Base-by-base conservation (phyloP, 2,797 vertebrate species). In the Phataginus tetradactyla region DNA sequence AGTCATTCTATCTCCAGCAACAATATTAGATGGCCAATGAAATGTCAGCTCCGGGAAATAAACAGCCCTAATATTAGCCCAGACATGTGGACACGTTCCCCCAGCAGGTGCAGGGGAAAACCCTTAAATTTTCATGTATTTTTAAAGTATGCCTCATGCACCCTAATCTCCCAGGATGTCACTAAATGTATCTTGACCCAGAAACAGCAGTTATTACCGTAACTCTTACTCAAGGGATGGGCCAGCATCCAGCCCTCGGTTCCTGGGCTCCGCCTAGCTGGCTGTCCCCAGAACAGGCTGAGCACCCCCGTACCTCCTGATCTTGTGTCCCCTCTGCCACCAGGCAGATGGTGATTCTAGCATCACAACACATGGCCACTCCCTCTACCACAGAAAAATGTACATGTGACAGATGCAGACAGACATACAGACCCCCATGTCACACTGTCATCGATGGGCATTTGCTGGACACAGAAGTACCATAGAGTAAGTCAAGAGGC, bases 61-160 rank as follows among this genome's bases (percentile, higher is more conserved):
- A 97, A 94, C 89, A 91, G 90, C 72, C 86, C 97, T 97, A 97
- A 97, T 95, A 97, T 97, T 97, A 97, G 93, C 94, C 84, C 69
- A 93, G 96, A 94, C 18, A 1, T 72, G 92, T 72, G 85, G 89
- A 87, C 63, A 72, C 64, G 72, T 91, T 97, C 83, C 84, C 68
- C 39, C 63, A 87, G 75, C 86, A 97, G 84, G 91, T 71, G 89
- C 74, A 25, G 20, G 11, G 23, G 49, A 53, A 51, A 55, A 4
- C 11, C 7, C 92, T 97, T 94, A 69, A 80, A 91, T 95, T 97
- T 91, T 94, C 74, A 92, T 87, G 77, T 98, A 97, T 97, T 98
- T 98, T 98, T 95, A 96, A 98, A 96, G 88, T 23, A 15, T 79
- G 64, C 79, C 72, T 94, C 94, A 85, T 87, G 75, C 18, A 69